Conservation (phyloP, 2,888 invertebrate genomes). For the Eudasyphora cyanicolor region DNA sequence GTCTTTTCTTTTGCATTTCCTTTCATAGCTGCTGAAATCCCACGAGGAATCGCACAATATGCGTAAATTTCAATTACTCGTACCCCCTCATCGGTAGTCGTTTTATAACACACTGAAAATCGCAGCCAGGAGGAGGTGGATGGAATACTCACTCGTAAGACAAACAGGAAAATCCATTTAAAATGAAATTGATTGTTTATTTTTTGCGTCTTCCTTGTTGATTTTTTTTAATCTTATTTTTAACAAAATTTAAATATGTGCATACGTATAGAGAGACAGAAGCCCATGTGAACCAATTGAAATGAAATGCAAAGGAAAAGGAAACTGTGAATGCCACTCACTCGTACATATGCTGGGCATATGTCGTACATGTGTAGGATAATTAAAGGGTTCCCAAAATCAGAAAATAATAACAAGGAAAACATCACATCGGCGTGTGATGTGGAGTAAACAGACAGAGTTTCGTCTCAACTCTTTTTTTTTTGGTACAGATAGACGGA, state of each 20-base stretch:
- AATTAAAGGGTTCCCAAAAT: slow-evolving; percentile 32
- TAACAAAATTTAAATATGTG: background rate
- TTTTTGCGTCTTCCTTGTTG: background rate
- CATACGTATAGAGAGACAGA: background rate
- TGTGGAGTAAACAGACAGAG: background rate
- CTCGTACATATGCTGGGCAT: slow-evolving; percentile 46
- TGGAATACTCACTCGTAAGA: background rate
- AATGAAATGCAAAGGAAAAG: slow-evolving; percentile 36
- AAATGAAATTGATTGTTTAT: slow-evolving; percentile 61
- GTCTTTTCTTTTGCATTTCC: background rate
- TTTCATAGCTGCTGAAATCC: background rate
- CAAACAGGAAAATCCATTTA: slow-evolving; percentile 40
- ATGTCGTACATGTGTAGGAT: slow-evolving; percentile 37
- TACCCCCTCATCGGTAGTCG: background rate
- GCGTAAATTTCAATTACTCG: slow-evolving; percentile 31
- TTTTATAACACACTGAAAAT: background rate
- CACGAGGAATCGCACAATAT: slow-evolving; percentile 36
- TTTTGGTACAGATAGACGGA: background rate
- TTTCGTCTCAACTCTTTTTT: background rate
- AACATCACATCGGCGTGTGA: background rate
- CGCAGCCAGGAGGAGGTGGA: background rate
- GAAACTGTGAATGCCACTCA: background rate
- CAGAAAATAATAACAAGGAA: background rate
- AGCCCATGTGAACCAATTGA: background rate
- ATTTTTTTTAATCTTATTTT: slow-evolving; percentile 26